These are phyloP conservation scores for Pseudoatta argentina DNA, from an alignment of 1,140 invertebrate species.

Conservation along the genomic window DNA sequence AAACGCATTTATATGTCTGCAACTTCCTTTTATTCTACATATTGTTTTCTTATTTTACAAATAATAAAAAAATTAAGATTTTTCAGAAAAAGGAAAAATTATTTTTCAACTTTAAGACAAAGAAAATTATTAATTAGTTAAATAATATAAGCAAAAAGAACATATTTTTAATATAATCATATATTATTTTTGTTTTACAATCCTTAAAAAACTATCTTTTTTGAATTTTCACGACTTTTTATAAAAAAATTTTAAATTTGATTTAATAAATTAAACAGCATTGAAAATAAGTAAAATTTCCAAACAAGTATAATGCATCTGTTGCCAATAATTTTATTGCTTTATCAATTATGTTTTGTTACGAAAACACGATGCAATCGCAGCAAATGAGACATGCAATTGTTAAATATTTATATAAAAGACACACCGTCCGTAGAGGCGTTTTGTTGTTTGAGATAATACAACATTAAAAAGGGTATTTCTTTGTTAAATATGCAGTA, in stretches of 20 bases:
- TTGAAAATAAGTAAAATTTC: neutral
- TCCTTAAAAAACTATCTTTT: too few relatives aligned
- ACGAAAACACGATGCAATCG: neutral
- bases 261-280: too few relatives aligned
- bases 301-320: neutral
- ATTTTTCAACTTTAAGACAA: too few relatives aligned
- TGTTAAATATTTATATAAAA: slow-evolving; percentile 29
- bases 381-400: neutral
- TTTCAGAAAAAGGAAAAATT: too few relatives aligned
- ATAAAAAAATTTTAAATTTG: too few relatives aligned
- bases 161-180: too few relatives aligned
- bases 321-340: neutral
- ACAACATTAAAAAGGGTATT: neutral
- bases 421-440: neutral
- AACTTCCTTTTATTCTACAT: neutral
- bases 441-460: neutral
- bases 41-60: too few relatives aligned
- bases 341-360: neutral
- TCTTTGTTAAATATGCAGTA: neutral
- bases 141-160: too few relatives aligned
- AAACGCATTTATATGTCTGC: neutral
- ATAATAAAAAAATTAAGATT: too few relatives aligned
- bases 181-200: too few relatives aligned
- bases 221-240: too few relatives aligned
- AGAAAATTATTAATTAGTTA: too few relatives aligned